phyloP scores from a whole-genome alignment of 2,888 invertebrate species.

The Anaspis maculata region DNA sequence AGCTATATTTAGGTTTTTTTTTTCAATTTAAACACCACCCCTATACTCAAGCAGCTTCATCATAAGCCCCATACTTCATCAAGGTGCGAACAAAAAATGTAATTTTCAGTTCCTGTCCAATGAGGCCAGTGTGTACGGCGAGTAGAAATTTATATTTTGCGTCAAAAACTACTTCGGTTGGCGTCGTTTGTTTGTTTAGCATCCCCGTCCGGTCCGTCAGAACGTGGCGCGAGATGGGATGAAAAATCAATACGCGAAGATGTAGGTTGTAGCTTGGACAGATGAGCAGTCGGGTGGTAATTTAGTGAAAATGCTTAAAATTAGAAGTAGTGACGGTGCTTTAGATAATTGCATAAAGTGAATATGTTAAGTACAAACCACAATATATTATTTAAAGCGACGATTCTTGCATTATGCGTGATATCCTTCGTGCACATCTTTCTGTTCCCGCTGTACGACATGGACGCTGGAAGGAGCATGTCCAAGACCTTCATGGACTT shows the following conservation, averaged over 20 bases:
- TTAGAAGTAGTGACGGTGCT: constrained; percentile 22
- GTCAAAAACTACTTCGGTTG: too few species aligned
- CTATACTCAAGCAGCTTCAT: too few species aligned
- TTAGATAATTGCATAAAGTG: constrained; percentile 16
- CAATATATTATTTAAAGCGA: constrained; percentile 51
- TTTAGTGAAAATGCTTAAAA: constrained; percentile 24
- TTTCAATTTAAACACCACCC: too few species aligned
- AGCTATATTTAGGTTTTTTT: too few species aligned
- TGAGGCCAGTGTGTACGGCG: too few species aligned
- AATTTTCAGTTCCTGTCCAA: too few species aligned
- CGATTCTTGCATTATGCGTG: constrained; percentile 49
- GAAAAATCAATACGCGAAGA: constrained; percentile 22
- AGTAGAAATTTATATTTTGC: too few species aligned
- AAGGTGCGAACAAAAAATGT: too few species aligned
- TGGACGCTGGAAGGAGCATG: constrained; percentile 36
- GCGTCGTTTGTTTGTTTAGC: constrained; percentile 1
- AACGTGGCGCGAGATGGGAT: constrained; percentile 18
- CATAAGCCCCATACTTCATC: too few species aligned
- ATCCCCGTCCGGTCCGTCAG: background rate
- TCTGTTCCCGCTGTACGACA: constrained; percentile 50
- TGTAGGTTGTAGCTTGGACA: constrained; percentile 17
- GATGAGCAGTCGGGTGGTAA: constrained; percentile 8
- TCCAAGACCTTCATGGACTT: constrained; percentile 45
- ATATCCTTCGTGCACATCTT: constrained; percentile 52
- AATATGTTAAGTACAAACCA: constrained; percentile 49